Percentiles rank a stretch among this genome's conserved stretches.
phyloP scores from a whole-genome alignment of 2,888 invertebrate genomes.

The Anticlea derivata region DNA sequence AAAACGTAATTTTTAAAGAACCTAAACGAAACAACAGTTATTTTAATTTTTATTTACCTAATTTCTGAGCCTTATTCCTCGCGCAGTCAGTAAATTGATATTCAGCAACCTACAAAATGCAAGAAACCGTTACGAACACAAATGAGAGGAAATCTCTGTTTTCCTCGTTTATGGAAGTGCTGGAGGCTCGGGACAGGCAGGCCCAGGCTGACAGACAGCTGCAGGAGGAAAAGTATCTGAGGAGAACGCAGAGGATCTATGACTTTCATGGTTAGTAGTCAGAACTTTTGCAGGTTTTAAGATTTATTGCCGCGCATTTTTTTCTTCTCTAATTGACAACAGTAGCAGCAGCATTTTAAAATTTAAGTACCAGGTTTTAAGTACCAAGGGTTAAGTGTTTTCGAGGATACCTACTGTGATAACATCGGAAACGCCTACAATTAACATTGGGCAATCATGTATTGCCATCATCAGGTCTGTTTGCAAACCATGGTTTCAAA shows the following conservation, averaged over 20 bases:
- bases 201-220: constrained; percentile 67
- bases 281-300: constrained; percentile 21
- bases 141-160: constrained; percentile 73
- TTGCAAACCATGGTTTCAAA: no score
- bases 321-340: not conserved
- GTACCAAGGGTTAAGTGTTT: no score
- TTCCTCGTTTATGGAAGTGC: constrained; percentile 70
- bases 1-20: not conserved
- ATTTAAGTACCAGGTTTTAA: no score
- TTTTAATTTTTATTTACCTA: not conserved
- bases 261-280: constrained; percentile 68
- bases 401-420: no score
- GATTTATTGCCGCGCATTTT: constrained; percentile 26
- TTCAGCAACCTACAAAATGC: constrained; percentile 63
- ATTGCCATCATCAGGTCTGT: no score
- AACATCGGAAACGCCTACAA: no score
- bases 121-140: constrained; percentile 79
- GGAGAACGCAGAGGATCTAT: constrained; percentile 74
- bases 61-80: not conserved
- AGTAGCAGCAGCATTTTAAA: no score
- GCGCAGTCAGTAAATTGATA: constrained; percentile 25
- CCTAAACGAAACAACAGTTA: constrained; percentile 3
- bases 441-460: no score
- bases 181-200: constrained; percentile 69
- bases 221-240: constrained; percentile 72